phyloP scores from a whole-genome alignment of 2,797 vertebrate species.

The Sebastes jordani region DNA sequence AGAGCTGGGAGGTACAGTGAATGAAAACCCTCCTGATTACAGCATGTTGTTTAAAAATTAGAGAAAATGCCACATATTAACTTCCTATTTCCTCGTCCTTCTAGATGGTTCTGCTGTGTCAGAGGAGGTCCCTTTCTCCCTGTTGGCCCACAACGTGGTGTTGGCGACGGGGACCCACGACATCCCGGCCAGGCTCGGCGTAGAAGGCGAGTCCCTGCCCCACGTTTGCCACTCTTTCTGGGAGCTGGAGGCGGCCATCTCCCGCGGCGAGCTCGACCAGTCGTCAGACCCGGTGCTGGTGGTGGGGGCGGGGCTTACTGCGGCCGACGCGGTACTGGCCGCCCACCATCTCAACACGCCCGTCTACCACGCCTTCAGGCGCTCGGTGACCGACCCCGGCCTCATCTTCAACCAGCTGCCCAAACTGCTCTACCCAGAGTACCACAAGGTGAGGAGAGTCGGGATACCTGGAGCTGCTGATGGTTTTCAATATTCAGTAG shows the following conservation, averaged over 20 bases:
- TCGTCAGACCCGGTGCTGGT: conserved; percentile 81
- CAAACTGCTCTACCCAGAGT: conserved; percentile 86
- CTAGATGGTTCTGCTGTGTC: conserved; percentile 53
- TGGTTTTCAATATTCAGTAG: no score
- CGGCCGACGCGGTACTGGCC: conserved; percentile 82
- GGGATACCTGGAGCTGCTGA: no score
- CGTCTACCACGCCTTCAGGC: conserved; percentile 83
- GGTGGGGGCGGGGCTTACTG: conserved; percentile 85
- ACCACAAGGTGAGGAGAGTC: conserved; percentile 81
- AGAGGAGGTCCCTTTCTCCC: conserved; percentile 73
- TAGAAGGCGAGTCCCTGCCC: conserved; percentile 82
- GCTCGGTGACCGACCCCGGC: conserved; percentile 75
- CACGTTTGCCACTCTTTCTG: conserved; percentile 84
- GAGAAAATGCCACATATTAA: neutral
- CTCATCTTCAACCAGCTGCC: conserved; percentile 88
- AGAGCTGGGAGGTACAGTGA: conserved; percentile 57
- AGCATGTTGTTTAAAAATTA: neutral
- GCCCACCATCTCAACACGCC: conserved; percentile 82
- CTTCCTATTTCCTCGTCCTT: neutral
- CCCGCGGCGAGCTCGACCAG: conserved; percentile 71
- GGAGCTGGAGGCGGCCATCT: conserved; percentile 83
- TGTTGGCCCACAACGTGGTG: conserved; percentile 80
- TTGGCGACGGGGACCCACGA: conserved; percentile 87
- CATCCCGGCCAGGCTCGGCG: conserved; percentile 78
- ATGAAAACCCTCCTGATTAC: neutral